Evolutionary conservation across 2,113 vertebrate genomes (phyloP), one percentile per base, ranked within the genome.

Genomic region (Chionodraco myersi): DNA sequence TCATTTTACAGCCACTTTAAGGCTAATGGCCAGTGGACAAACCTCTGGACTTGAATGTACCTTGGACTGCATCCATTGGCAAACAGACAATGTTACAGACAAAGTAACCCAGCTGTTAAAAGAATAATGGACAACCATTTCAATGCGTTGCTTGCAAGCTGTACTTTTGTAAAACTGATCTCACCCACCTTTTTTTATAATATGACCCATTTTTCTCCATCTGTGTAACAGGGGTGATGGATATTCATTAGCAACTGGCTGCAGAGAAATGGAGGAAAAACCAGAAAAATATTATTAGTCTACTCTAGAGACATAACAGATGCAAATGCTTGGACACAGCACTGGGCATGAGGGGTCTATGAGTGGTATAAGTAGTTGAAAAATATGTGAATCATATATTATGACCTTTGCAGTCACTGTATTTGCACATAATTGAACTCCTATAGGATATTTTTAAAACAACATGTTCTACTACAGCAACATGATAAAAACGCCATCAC

Each of bases 281-380:
- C 8, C 1, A 16, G 34, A 65, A 41, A 41, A 8, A 15, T 3
- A 30, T n/a, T 56, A 49, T 47, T 21, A 62, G 16, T 16, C 16
- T 21, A 62, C 12, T 16, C 12, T 1, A 61, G 47, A 73, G 30
- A 36, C 13, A 44, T 21, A 49, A 65, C 16, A 4, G 54, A 45
- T 53, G 60, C 2, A 23, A 36, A 66, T 36, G 23, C 10, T 47
- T 47, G 3, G 13, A 16, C 6, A 34, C 21, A 45, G 41, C 60
- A 36, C 54, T 62, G 56, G 4, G 58, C 15, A 75, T 1, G 3
- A 44, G 11, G 26, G n/a, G 52, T 84, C 51, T 59, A n/a, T 51
- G 36, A 78, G 67, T 59, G 51, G 61, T 72, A 82, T 64, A 53
- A 82, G 65, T 69, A 47, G 53, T 72, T 56, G 56, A 85, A 69